Evolutionary conservation across 2,797 vertebrate genomes (phyloP).

Genomic region (Ciconia nigra): DNA sequence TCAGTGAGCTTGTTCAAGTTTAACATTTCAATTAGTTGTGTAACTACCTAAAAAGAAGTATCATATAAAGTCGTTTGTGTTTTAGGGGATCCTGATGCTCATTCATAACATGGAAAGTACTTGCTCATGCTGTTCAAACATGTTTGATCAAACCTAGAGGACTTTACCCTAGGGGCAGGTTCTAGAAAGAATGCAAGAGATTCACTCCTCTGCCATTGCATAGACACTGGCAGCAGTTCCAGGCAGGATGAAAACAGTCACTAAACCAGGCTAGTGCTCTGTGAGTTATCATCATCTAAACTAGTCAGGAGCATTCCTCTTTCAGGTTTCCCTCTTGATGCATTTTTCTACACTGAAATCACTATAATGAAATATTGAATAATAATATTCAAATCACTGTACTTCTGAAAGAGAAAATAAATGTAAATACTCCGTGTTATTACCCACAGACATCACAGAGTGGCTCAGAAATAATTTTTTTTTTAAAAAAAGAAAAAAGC

Average conservation of each 20-base stretch:
- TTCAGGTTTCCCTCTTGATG: neutral
- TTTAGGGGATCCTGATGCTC: neutral
- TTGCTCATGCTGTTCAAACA: neutral
- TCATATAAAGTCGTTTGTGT: neutral
- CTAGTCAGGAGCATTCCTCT: neutral
- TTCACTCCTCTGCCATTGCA: neutral
- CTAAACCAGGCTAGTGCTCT: neutral
- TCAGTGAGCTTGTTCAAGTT: slow-evolving; percentile 16
- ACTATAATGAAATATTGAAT: neutral
- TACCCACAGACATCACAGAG: neutral
- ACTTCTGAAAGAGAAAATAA: neutral
- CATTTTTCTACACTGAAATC: neutral
- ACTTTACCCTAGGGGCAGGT: neutral
- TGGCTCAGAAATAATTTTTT: neutral
- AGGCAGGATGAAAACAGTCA: neutral
- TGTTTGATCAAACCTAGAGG: neutral
- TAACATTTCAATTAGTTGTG: slow-evolving; percentile 43
- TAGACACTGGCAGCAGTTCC: neutral
- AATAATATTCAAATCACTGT: neutral
- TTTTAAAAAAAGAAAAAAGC: neutral
- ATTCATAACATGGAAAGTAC: neutral
- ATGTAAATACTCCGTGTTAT: neutral
- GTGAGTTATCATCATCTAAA: neutral
- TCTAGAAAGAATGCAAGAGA: neutral
- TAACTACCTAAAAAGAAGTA: slow-evolving; percentile 12